A percentile compares a stretch with the other conserved stretches of the same genome.
These are phyloP conservation scores for Cyprinus carpio DNA, from an alignment of 2,113 vertebrate genomes.

Conservation along the genomic window DNA sequence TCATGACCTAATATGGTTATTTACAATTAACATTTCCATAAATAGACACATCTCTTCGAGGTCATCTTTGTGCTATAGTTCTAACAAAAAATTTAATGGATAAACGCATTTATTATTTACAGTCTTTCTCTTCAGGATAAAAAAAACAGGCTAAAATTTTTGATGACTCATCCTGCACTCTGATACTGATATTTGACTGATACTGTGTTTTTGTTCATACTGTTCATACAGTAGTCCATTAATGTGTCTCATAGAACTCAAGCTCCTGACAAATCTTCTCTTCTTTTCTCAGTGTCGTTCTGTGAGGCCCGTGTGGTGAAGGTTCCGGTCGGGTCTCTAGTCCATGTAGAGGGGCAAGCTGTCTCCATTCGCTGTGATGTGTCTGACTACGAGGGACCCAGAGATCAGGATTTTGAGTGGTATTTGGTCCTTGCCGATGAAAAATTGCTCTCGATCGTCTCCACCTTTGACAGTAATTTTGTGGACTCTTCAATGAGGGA, in stretches of 20 bases:
- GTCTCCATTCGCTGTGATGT: constrained; percentile 87
- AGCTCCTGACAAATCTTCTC: constrained; percentile 4
- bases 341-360: constrained; percentile 83
- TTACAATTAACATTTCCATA: constrained; percentile 25
- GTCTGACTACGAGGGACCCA: constrained; percentile 85
- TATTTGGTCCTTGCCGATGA: constrained; percentile 57
- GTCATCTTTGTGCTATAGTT: not conserved
- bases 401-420: constrained; percentile 92
- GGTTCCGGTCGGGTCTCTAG: constrained; percentile 82
- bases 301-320: constrained; percentile 82
- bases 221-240: not conserved
- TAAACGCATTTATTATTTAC: not conserved
- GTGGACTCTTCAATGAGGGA: constrained; percentile 69
- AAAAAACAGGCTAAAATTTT: not conserved
- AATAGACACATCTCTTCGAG: constrained; percentile 2
- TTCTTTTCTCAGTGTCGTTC: constrained; percentile 65
- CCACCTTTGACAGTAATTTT: constrained; percentile 79
- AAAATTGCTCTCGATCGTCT: constrained; percentile 69
- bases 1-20: constrained; percentile 3
- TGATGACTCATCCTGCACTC: not conserved
- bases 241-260: not conserved
- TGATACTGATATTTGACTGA: not conserved
- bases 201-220: not conserved
- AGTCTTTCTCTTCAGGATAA: not conserved
- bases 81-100: not conserved